Evolutionary conservation across 2,797 vertebrate species (phyloP).

Genomic region (Trichosurus vulpecula): DNA sequence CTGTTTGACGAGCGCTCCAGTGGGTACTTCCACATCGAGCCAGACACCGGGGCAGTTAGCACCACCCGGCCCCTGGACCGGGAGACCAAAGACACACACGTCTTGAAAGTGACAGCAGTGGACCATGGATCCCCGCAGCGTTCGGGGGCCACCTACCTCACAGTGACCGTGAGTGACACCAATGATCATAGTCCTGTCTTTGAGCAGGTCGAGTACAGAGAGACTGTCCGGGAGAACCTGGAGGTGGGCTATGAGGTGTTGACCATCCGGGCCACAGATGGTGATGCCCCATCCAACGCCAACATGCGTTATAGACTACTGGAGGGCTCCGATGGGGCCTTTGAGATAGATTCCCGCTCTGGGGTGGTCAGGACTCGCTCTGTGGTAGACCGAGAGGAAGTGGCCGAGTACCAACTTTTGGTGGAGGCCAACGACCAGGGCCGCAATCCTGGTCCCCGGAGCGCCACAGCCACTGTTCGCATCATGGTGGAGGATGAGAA

Average conservation of each 20-base stretch:
- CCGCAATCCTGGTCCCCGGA: conserved; percentile 92
- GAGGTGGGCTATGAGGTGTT: conserved; percentile 96
- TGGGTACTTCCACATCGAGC: conserved; percentile 91
- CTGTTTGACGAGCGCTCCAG: conserved; percentile 93
- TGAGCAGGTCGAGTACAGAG: conserved; percentile 93
- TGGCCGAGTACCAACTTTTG: conserved; percentile 90
- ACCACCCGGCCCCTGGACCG: conserved; percentile 92
- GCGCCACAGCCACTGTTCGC: conserved; percentile 92
- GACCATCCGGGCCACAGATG: conserved; percentile 95
- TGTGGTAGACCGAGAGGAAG: conserved; percentile 91
- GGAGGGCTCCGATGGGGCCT: conserved; percentile 87
- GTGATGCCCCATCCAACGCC: conserved; percentile 95
- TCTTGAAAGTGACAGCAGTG: conserved; percentile 92
- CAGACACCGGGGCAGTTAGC: conserved; percentile 89
- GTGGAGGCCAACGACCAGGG: conserved; percentile 98
- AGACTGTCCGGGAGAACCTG: conserved; percentile 93
- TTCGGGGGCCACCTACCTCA: conserved; percentile 90
- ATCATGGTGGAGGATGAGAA: conserved; percentile 97
- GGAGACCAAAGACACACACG: conserved; percentile 95
- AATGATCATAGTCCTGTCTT: conserved; percentile 96
- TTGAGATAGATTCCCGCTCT: conserved; percentile 93
- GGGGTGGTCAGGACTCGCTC: conserved; percentile 93
- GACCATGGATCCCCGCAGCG: conserved; percentile 90
- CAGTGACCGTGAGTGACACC: conserved; percentile 95
- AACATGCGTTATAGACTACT: conserved; percentile 97